phyloP scores from a whole-genome alignment of 2,113 vertebrate species.

The Apistogramma diplotaenia region DNA sequence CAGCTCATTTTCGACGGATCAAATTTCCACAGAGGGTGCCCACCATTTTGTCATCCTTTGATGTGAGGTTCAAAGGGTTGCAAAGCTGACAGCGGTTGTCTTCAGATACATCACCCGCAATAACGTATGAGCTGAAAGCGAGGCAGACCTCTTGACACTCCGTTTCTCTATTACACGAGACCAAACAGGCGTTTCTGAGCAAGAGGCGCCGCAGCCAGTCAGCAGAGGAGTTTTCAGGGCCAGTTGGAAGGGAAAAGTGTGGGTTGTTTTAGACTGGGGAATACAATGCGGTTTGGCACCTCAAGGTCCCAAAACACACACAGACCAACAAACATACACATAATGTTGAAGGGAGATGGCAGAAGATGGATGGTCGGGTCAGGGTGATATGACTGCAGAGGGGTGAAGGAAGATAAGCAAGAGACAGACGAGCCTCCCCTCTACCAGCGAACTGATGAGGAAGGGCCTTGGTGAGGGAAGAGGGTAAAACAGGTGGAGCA shows the following conservation, averaged over 20 bases:
- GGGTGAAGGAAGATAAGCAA: conserved; percentile 65
- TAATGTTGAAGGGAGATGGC: conserved; percentile 11
- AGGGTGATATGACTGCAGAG: conserved; percentile 62
- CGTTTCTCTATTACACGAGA: conserved; percentile 33
- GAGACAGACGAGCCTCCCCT: conserved; percentile 51
- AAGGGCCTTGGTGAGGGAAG: neutral
- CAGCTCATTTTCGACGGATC: conserved; percentile 38
- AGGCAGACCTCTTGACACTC: conserved; percentile 29
- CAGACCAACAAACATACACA: conserved; percentile 3
- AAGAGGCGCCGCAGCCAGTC: neutral
- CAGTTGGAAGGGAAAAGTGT: conserved; percentile 5
- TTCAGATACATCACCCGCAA: conserved; percentile 52
- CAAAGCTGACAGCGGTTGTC: conserved; percentile 56
- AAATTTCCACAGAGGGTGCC: conserved; percentile 33
- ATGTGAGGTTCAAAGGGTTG: conserved; percentile 59
- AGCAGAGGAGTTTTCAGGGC: neutral
- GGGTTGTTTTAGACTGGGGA: neutral
- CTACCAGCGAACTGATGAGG: conserved; percentile 34
- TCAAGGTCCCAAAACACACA: conserved; percentile 45
- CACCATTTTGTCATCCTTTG: conserved; percentile 55
- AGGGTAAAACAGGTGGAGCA: conserved; percentile 7
- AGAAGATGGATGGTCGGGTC: conserved; percentile 70
- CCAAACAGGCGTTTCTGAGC: conserved; percentile 25
- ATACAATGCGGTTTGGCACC: conserved; percentile 11
- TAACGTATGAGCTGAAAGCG: conserved; percentile 42